Percentiles rank a stretch among this genome's conserved stretches.
phyloP scores from a whole-genome alignment of 2,888 invertebrate species.

The Sphinx pinastri region DNA sequence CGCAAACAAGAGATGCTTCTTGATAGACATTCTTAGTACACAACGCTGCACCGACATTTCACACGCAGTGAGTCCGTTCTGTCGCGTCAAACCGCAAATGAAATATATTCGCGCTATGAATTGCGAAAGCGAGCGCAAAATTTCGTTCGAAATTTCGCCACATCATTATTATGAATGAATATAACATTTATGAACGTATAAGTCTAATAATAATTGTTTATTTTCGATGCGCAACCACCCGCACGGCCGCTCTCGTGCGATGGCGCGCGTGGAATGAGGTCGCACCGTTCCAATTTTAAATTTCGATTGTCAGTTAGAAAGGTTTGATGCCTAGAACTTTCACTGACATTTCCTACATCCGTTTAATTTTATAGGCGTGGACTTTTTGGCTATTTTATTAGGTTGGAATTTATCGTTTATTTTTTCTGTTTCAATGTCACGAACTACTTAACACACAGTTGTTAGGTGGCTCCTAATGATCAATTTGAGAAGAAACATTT shows the following conservation, averaged over 20 bases:
- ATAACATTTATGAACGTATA: conserved; percentile 41
- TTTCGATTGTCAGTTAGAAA: conserved; percentile 65
- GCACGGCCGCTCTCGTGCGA: conserved; percentile 62
- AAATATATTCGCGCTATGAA: neutral
- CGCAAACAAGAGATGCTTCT: conserved; percentile 1
- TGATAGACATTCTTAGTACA: neutral
- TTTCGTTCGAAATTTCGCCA: conserved; percentile 4
- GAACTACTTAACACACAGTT: neutral
- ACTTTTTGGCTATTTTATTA: neutral
- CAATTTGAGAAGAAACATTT: too few species aligned
- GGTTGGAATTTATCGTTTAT: neutral
- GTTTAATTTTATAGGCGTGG: conserved; percentile 35
- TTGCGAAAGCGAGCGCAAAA: neutral
- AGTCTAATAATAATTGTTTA: conserved; percentile 66
- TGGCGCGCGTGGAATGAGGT: conserved; percentile 73
- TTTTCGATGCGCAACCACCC: conserved; percentile 57
- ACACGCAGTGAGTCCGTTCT: neutral
- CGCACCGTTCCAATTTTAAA: conserved; percentile 78
- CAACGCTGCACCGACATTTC: neutral
- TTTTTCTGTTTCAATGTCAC: neutral
- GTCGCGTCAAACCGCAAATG: neutral
- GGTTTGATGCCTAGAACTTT: conserved; percentile 63
- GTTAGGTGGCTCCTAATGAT: too few species aligned
- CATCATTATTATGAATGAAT: conserved; percentile 44
- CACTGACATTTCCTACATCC: conserved; percentile 57